These are phyloP conservation scores for Etheostoma perlongum DNA, from an alignment of 2,797 vertebrate species.

Conservation along the genomic window DNA sequence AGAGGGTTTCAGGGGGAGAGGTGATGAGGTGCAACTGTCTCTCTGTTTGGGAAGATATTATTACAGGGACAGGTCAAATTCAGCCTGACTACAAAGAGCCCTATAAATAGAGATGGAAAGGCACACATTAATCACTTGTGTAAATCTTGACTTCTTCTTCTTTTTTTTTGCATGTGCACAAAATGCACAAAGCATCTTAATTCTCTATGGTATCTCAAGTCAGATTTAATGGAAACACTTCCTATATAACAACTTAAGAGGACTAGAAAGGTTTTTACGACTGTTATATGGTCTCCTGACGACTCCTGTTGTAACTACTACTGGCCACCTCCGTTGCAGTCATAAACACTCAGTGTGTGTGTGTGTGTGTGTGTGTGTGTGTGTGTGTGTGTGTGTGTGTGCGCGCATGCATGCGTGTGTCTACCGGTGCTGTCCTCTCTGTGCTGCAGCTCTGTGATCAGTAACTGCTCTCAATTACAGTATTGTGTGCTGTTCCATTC, in stretches of 20 bases:
- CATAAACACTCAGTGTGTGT: constrained; percentile 67
- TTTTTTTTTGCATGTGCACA: constrained; percentile 5
- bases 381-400: constrained; percentile 66
- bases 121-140: constrained; percentile 60
- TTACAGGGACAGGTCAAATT: constrained; percentile 75
- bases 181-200: constrained; percentile 17
- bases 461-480: constrained; percentile 97
- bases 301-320: constrained; percentile 57
- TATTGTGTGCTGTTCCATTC: constrained; percentile 92
- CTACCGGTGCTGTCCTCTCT: constrained; percentile 74
- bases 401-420: constrained; percentile 23
- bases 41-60: constrained; percentile 73
- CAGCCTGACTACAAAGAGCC: constrained; percentile 67
- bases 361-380: too few relatives aligned
- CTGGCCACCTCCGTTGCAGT: constrained; percentile 64
- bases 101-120: constrained; percentile 63
- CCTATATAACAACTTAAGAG: constrained; percentile 21
- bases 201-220: constrained; percentile 21
- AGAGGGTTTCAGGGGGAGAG: constrained; percentile 48
- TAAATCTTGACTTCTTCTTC: constrained; percentile 19
- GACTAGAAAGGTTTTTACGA: constrained; percentile 40
- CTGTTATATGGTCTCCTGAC: constrained; percentile 50
- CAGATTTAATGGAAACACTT: constrained; percentile 35
- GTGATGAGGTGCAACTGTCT: constrained; percentile 71
- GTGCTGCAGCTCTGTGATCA: constrained; percentile 91